Percentiles rank a stretch among this genome's conserved stretches.
phyloP scores from a whole-genome alignment of 2,888 invertebrate species.

The Stictocephala bisonia region DNA sequence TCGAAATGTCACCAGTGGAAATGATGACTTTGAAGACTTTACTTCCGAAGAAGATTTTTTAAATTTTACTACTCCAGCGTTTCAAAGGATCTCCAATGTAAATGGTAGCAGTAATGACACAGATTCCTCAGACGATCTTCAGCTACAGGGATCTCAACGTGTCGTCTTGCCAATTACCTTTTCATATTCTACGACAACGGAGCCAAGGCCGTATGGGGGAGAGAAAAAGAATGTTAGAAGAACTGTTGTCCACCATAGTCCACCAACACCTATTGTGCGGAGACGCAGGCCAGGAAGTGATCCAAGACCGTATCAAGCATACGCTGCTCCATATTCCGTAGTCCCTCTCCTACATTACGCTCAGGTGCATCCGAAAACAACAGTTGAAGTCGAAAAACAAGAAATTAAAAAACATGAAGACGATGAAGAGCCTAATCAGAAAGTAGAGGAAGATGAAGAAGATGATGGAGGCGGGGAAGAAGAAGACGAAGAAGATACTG shows the following conservation, averaged over 20 bases:
- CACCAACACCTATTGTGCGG: neutral
- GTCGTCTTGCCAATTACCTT: constrained; percentile 20
- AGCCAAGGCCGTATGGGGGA: constrained; percentile 1
- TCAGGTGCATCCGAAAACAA: neutral
- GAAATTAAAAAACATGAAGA: constrained; percentile 7
- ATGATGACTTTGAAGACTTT: neutral
- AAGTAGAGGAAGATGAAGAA: constrained; percentile 11
- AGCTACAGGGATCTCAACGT: constrained; percentile 7
- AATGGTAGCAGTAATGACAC: neutral
- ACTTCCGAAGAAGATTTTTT: neutral
- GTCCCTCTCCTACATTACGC: constrained; percentile 10
- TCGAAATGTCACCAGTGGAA: neutral
- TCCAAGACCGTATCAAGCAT: neutral
- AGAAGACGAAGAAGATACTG: constrained; percentile 20
- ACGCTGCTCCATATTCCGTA: neutral
- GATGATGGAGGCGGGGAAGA: constrained; percentile 2
- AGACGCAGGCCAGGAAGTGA: neutral
- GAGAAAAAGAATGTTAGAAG: neutral
- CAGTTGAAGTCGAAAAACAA: neutral
- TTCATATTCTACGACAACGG: constrained; percentile 23
- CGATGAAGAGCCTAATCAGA: neutral
- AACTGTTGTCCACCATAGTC: neutral
- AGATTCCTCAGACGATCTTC: neutral
- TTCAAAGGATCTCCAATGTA: neutral
- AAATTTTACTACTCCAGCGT: neutral